phyloP scores from a whole-genome alignment of 2,888 invertebrate genomes.

The Lagria hirta region DNA sequence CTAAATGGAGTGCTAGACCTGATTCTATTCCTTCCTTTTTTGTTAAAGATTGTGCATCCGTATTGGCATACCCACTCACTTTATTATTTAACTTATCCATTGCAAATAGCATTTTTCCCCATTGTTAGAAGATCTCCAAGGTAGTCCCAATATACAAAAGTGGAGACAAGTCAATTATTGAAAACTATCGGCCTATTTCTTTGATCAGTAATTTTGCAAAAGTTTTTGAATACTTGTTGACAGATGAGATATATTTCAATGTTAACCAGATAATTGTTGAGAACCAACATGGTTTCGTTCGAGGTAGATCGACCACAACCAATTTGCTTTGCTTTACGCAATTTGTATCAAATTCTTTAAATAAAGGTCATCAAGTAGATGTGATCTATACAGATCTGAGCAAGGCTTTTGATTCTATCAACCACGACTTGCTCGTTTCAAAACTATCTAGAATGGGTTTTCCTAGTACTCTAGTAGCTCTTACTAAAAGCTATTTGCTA shows the following conservation, averaged over 20 bases:
- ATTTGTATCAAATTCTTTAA: neutral
- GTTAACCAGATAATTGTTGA: no score
- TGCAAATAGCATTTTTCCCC: slow-evolving; percentile 5
- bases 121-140: slow-evolving; percentile 10
- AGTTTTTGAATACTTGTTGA: slow-evolving; percentile 13
- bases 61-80: neutral
- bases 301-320: no score
- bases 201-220: slow-evolving; percentile 14
- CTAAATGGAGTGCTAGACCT: neutral
- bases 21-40: no score
- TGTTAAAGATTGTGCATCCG: neutral
- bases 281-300: no score
- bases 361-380: slow-evolving; percentile 1
- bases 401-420: slow-evolving; percentile 14
- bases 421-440: slow-evolving; percentile 11
- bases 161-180: slow-evolving; percentile 7
- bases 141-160: slow-evolving; percentile 20
- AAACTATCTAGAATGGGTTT: slow-evolving; percentile 23
- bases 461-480: slow-evolving; percentile 6
- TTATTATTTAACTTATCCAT: neutral
- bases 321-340: no score
- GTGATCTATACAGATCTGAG: slow-evolving; percentile 10
- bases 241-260: slow-evolving; percentile 4
- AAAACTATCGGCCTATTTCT: slow-evolving; percentile 19
- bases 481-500: slow-evolving; percentile 21